A percentile compares a stretch with the other conserved stretches of the same genome.
Evolutionary conservation across 2,113 vertebrate genomes (phyloP).

Genomic region (Micromys minutus): DNA sequence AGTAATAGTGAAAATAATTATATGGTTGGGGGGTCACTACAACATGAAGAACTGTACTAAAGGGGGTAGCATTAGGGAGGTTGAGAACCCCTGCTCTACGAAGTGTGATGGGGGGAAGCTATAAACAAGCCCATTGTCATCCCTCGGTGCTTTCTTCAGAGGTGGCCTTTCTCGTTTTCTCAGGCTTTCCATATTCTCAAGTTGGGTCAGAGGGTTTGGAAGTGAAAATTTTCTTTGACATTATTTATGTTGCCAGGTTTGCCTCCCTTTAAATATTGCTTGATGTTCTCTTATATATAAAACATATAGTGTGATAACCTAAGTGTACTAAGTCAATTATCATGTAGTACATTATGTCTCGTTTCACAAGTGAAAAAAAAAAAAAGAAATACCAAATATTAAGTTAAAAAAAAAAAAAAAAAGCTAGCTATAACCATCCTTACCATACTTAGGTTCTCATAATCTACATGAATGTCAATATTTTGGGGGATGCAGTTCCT

Average conservation of each 20-base stretch:
- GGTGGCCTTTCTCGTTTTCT: neutral
- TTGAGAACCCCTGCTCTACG: neutral
- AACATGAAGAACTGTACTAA: no score
- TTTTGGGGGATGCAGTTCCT: neutral
- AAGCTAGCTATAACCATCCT: no score
- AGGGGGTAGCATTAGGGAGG: neutral
- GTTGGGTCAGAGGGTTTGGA: neutral
- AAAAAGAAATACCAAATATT: neutral
- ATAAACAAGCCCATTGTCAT: neutral
- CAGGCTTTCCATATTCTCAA: neutral
- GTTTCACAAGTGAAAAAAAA: neutral
- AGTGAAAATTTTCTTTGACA: slow-evolving; percentile 28
- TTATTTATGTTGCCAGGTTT: neutral
- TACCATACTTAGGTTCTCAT: no score
- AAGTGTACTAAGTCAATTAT: neutral
- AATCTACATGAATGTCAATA: no score
- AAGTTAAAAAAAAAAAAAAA: no score
- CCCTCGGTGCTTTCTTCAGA: neutral
- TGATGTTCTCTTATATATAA: neutral
- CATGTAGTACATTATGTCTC: neutral
- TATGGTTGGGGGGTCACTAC: neutral
- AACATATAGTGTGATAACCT: neutral
- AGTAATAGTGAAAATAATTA: neutral
- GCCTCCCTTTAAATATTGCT: slow-evolving; percentile 16
- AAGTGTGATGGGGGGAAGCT: neutral